Base-by-base conservation (phyloP, 2,113 vertebrate genomes). In the Oncorhynchus keta region DNA sequence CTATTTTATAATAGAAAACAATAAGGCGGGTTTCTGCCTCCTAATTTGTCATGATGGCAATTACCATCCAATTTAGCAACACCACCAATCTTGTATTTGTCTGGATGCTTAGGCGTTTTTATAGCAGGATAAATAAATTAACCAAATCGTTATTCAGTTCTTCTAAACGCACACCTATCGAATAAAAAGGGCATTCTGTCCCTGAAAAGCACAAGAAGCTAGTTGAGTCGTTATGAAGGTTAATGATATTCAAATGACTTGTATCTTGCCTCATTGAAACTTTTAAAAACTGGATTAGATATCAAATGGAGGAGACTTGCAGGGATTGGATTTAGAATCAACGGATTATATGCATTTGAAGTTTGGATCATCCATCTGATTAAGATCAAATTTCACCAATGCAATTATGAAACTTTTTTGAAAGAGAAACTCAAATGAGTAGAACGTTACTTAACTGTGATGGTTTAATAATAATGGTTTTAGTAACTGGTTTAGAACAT, bases 41-140 rank as follows among this genome's bases (percentile, higher is more conserved):
- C 51, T 18, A 18, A 55, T 18, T 55, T 14, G 51, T 18, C 3
- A 16, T 55, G 51, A 55, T 18, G 51, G 13, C 51, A 55, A 55
- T 55, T 55, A 16, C 16, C 12, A 55, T 16, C 16, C 51, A 18
- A 14, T 18, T 55, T 4, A 18, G 51, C 51, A 55, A 45, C 0
- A 45, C 39, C 39, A 45, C 39, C 39, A 45, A 82, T 75, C 75
- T 81, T 45, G 83, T 77, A 78, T 45, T 77, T 78, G 75, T 70
- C 35, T 74, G 68, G 68, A 75, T 78, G 68, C 74, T 76, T 65
- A 61, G 70, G 71, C 83, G 80, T 77, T 76, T 72, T 72, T 67
- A 82, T 75, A 77, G 49, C 48, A 64, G 73, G 79, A 80, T 73
- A 77, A 80, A 83, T 57, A 55, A 55, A 55, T 5, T 16, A 18